Evolutionary conservation across 2,888 invertebrate genomes (phyloP).

Genomic region (Ennomos quercinarius): DNA sequence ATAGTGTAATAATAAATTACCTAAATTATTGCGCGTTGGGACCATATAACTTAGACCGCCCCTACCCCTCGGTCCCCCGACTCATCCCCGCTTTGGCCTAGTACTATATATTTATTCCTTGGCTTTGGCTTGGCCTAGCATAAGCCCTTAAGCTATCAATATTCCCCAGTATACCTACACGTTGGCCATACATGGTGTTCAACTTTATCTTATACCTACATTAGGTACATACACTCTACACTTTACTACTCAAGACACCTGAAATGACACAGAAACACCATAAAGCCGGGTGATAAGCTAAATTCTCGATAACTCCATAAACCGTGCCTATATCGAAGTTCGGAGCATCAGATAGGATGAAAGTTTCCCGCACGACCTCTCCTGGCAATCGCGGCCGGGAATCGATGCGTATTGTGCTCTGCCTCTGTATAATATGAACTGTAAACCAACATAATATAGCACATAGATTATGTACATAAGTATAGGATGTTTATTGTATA

Average conservation of each 20-base stretch:
- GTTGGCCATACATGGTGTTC: too few relatives aligned
- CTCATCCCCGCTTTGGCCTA: too few relatives aligned
- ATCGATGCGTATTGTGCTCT: conserved; percentile 2
- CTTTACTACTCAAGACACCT: too few relatives aligned
- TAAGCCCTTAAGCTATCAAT: too few relatives aligned
- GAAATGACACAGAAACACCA: conserved; percentile 7
- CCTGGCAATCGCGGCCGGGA: conserved; percentile 20
- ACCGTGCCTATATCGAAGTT: conserved; percentile 20
- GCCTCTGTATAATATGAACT: background rate
- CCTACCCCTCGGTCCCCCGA: too few relatives aligned
- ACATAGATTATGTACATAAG: background rate
- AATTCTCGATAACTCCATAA: conserved; percentile 30
- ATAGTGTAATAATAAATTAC: too few relatives aligned
- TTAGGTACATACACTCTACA: background rate
- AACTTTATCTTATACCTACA: background rate
- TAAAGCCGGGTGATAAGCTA: conserved; percentile 33
- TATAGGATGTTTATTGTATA: too few relatives aligned
- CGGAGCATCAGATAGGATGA: conserved; percentile 32
- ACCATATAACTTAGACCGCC: too few relatives aligned
- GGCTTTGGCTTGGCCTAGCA: too few relatives aligned
- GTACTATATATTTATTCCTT: too few relatives aligned
- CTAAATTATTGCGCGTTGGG: too few relatives aligned
- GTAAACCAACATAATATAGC: conserved; percentile 7
- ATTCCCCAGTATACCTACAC: too few relatives aligned
- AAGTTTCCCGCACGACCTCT: conserved; percentile 31